Evolutionary conservation across 2,113 vertebrate species (phyloP), one percentile per base, ranked within the genome.

Genomic region (Hiodon tergisus): DNA sequence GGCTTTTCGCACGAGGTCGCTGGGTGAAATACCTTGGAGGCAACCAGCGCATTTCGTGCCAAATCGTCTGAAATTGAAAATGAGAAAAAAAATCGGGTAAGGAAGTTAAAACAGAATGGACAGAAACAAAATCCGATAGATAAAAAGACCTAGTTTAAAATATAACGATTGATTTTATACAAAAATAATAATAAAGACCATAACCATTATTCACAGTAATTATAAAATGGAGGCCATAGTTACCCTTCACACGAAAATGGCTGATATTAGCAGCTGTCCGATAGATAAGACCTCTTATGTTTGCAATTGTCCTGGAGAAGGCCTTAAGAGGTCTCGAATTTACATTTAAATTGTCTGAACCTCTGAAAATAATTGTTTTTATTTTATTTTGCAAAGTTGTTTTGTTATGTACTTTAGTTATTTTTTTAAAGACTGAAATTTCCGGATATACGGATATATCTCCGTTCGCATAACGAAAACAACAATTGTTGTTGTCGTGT

Each of bases 41-140:
- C 97, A 98, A 70, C 97, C 97, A 0, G 97, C 96, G 74, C 97
- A 99, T 83, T 98, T 99, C 0, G 97, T 98, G 80, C 97, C 97
- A 76, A 98, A 99, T 76, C 95, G 92, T 90, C 97, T 98, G 88
- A 17, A 47, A 78, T 84, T 55, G 60, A 72, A 82, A 57, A 61
- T 3, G 51, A 67, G 70, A 68, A 73, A 54, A 54, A 78, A 54
- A 73, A 16, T 10, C 5, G 13, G 58, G 58, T 76, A 67, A 76
- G 48, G 51, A 53, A 69, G 58, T 57, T 2, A 6, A 16, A 51
- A 69, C 54, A 50, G 11, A 61, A 17, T 7, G 9, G 74, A 72
- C 13, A 74, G 57, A 62, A 53, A 61, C 2, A 54, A 58, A 78
- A 62, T 47, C 14, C 10, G 67, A 70, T 11, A 60, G 9, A 48